phyloP scores from a whole-genome alignment of 2,113 vertebrate species.

The Delphinus delphis region DNA sequence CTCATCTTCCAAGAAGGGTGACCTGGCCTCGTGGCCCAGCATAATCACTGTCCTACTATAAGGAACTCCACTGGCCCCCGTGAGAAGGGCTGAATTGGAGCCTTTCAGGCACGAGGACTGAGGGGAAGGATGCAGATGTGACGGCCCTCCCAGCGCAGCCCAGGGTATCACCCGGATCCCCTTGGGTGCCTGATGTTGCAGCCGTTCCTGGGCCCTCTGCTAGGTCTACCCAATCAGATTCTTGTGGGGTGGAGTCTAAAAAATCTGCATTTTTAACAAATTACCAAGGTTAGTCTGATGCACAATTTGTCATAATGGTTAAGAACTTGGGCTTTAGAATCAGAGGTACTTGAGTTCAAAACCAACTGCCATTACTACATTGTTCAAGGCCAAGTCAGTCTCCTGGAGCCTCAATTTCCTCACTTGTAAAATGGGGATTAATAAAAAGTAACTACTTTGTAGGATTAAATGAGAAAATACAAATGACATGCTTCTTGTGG shows the following conservation, averaged over 20 bases:
- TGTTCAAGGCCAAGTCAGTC: neutral
- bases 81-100: neutral
- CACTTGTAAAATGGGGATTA: neutral
- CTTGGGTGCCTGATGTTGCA: neutral
- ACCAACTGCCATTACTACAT: neutral
- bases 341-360: neutral
- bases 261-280: neutral
- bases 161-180: too few species aligned
- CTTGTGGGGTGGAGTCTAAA: neutral
- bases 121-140: neutral
- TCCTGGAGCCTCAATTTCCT: neutral
- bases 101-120: accelerated
- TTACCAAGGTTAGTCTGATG: neutral
- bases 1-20: neutral
- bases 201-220: neutral
- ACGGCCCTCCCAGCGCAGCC: accelerated
- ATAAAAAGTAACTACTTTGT: neutral
- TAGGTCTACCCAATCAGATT: neutral
- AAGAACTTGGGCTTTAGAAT: neutral
- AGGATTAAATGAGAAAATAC: neutral
- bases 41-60: neutral
- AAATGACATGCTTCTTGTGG: neutral
- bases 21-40: neutral
- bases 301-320: neutral
- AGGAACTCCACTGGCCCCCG: neutral